Evolutionary conservation across 2,888 invertebrate species (phyloP).

Genomic region (Scelioninae gen. 2): DNA sequence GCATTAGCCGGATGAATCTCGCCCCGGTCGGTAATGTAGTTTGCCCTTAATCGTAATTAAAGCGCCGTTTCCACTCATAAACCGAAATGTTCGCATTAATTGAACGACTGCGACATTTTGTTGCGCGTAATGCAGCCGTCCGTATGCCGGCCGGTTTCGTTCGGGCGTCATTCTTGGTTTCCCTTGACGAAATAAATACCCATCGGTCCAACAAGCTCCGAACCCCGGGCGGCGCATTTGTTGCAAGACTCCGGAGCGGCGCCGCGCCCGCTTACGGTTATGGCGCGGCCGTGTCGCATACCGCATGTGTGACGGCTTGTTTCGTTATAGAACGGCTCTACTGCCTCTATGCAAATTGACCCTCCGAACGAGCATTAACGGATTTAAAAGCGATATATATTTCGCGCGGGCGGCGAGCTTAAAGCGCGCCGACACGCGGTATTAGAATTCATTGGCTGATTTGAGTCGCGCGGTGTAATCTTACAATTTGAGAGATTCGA

Average conservation of each 20-base stretch:
- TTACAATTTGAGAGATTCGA: constrained; percentile 58
- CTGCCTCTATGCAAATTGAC: constrained; percentile 71
- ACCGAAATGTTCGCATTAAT: constrained; percentile 21
- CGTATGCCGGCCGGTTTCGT: background rate
- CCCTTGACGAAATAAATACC: constrained; percentile 12
- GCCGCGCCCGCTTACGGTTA: constrained; percentile 36
- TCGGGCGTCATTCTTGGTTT: background rate
- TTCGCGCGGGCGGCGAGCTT: constrained; percentile 61
- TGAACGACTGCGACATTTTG: constrained; percentile 27
- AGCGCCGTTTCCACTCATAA: constrained; percentile 21
- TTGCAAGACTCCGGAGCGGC: constrained; percentile 41
- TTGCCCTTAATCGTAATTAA: constrained; percentile 24
- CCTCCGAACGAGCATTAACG: constrained; percentile 69
- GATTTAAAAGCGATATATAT: constrained; percentile 73
- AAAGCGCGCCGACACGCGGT: constrained; percentile 63
- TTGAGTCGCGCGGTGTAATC: constrained; percentile 62
- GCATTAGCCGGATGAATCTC: no score
- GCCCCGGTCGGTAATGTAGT: constrained; percentile 23
- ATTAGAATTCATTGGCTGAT: constrained; percentile 70
- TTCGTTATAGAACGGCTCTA: constrained; percentile 57
- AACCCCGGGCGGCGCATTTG: constrained; percentile 26
- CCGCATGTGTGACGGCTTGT: constrained; percentile 57
- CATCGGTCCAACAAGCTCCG: no score
- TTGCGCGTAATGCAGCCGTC: background rate
- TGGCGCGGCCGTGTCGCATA: constrained; percentile 43